These are phyloP conservation scores for Cephalopachus bancanus DNA, from an alignment of 2,797 vertebrate species.

Conservation along the genomic window DNA sequence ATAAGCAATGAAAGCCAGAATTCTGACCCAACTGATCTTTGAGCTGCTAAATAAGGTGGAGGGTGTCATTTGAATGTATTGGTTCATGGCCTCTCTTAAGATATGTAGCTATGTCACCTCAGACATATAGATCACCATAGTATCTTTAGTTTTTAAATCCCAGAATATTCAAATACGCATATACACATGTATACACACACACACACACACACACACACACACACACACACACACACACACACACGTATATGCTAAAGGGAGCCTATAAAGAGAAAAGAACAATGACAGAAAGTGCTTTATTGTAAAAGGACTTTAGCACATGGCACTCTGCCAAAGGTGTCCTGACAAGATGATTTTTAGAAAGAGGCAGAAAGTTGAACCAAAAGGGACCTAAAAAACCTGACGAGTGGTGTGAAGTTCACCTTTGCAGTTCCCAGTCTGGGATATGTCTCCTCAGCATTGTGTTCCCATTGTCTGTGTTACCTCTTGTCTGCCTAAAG, in stretches of 20 bases:
- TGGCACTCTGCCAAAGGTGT: not conserved
- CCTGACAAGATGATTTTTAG: not conserved
- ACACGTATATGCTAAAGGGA: not conserved
- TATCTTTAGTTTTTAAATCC: not conserved
- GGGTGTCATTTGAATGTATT: not conserved
- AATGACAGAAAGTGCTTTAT: not conserved
- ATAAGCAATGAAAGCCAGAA: not conserved
- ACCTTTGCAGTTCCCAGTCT: not conserved
- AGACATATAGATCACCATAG: not conserved
- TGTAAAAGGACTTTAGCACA: not conserved
- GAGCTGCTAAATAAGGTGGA: conserved; percentile 3
- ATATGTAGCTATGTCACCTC: not conserved
- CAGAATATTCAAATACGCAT: not conserved
- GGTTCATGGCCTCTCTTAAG: not conserved
- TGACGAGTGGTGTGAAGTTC: not conserved
- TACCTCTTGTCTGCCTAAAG: not conserved
- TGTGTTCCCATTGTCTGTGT: accelerated
- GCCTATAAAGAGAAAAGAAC: not conserved
- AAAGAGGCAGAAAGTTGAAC: not conserved
- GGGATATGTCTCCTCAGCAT: accelerated
- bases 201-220: too few relatives aligned
- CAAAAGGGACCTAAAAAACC: not conserved
- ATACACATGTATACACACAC: not conserved
- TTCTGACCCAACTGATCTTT: not conserved
- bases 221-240: too few relatives aligned